These are phyloP conservation scores for Leptarthrus brevirostris DNA, from an alignment of 2,888 invertebrate species.

Conservation along the genomic window DNA sequence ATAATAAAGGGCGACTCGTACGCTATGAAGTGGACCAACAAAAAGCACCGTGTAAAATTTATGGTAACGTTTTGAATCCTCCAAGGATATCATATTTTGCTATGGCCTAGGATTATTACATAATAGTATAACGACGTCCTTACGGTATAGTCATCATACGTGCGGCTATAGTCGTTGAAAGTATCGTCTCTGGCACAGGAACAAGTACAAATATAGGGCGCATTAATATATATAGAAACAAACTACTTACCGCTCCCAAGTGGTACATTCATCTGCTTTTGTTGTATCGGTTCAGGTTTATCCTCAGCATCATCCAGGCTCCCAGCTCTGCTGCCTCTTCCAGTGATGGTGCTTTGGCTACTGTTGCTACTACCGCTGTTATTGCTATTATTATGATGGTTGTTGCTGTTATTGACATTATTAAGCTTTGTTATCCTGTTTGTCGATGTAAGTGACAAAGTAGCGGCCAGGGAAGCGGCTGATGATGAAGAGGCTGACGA, in stretches of 20 bases:
- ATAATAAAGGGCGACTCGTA: slow-evolving; percentile 29
- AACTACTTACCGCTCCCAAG: slow-evolving; percentile 67
- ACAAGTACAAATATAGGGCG: not conserved
- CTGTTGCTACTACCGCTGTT: slow-evolving; percentile 51
- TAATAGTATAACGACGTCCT: slow-evolving; percentile 53
- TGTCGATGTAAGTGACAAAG: slow-evolving; percentile 53
- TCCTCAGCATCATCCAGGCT: slow-evolving; percentile 61
- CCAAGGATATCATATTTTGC: slow-evolving; percentile 54
- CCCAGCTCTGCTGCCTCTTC: slow-evolving; percentile 50
- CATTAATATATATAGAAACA: slow-evolving; percentile 50
- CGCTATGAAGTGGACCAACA: slow-evolving; percentile 48
- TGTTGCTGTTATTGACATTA: slow-evolving; percentile 56
- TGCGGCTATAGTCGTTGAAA: slow-evolving; percentile 50
- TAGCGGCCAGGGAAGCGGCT: slow-evolving; percentile 54
- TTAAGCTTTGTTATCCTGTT: slow-evolving; percentile 54
- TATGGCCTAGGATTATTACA: slow-evolving; percentile 54
- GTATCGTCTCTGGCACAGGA: slow-evolving; percentile 43
- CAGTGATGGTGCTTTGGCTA: slow-evolving; percentile 48
- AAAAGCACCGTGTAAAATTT: slow-evolving; percentile 51
- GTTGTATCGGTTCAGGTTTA: slow-evolving; percentile 58
- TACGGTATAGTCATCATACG: slow-evolving; percentile 37
- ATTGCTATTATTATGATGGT: slow-evolving; percentile 57
- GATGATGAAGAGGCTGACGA: slow-evolving; percentile 54
- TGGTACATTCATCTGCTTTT: slow-evolving; percentile 64
- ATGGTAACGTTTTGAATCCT: slow-evolving; percentile 53